Percentiles rank a stretch among this genome's conserved stretches.
Conservation (phyloP, 2,113 vertebrate genomes). For the Tetrao urogallus region DNA sequence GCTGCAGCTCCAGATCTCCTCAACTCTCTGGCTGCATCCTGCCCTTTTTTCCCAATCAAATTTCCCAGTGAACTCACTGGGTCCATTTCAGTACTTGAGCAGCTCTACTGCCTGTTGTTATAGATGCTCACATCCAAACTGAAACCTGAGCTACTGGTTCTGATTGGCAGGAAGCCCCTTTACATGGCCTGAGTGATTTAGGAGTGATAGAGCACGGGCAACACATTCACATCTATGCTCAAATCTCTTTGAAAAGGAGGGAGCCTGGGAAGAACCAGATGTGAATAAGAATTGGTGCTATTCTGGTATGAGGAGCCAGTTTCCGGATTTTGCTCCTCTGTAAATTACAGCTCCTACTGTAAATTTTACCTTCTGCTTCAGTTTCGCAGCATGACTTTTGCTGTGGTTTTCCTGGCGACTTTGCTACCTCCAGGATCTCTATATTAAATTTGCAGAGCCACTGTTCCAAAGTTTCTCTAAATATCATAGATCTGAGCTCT, state of each 20-base stretch:
- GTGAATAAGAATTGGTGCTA: not conserved
- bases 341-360: not conserved
- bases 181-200: not conserved
- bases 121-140: not conserved
- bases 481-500: not conserved
- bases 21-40: not conserved
- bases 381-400: not conserved
- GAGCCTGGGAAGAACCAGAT: not conserved
- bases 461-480: not conserved
- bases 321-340: not conserved
- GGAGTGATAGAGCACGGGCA: not conserved
- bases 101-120: not conserved
- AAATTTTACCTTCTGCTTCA: not conserved
- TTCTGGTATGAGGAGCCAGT: not conserved
- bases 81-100: not conserved
- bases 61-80: not conserved
- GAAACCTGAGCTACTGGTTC: not conserved
- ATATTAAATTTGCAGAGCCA: not conserved
- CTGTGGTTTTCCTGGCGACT: not conserved
- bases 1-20: not conserved
- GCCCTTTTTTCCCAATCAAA: constrained; percentile 1
- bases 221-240: rapidly evolving
- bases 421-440: constrained; percentile 16
- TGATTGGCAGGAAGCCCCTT: not conserved
- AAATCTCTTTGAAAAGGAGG: not conserved